These are phyloP conservation scores for Amazona guildingii DNA, from an alignment of 2,113 vertebrate species.

Conservation along the genomic window DNA sequence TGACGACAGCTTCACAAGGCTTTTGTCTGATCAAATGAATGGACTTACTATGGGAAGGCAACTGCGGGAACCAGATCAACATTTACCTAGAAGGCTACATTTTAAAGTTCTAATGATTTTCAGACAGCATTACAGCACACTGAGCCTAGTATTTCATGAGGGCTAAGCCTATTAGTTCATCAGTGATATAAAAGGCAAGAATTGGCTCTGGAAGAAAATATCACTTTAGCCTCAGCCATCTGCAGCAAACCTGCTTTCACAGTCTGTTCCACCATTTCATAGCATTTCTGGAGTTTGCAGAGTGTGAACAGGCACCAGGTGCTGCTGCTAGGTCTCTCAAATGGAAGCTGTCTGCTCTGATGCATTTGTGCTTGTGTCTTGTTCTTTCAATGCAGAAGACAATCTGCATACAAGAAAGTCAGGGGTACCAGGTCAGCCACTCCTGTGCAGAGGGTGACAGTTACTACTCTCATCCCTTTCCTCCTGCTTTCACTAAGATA, in stretches of 20 bases:
- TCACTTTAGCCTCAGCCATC: neutral
- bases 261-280: neutral
- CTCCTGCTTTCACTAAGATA: neutral
- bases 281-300: neutral
- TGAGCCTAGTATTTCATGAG: neutral
- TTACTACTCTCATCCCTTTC: neutral
- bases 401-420: neutral
- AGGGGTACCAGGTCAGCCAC: neutral
- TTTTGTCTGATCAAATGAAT: constrained; percentile 3
- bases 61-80: neutral
- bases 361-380: neutral
- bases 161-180: neutral
- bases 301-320: neutral
- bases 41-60: neutral
- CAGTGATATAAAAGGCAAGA: neutral
- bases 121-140: neutral
- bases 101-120: neutral
- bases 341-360: neutral
- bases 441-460: neutral
- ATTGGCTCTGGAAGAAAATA: neutral
- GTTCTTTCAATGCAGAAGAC: neutral
- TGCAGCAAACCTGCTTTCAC: neutral
- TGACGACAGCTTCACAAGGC: neutral
- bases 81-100: neutral
- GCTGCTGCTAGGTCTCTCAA: neutral